phyloP scores from a whole-genome alignment of 2,113 vertebrate genomes.

The Leptocoma aspasia region DNA sequence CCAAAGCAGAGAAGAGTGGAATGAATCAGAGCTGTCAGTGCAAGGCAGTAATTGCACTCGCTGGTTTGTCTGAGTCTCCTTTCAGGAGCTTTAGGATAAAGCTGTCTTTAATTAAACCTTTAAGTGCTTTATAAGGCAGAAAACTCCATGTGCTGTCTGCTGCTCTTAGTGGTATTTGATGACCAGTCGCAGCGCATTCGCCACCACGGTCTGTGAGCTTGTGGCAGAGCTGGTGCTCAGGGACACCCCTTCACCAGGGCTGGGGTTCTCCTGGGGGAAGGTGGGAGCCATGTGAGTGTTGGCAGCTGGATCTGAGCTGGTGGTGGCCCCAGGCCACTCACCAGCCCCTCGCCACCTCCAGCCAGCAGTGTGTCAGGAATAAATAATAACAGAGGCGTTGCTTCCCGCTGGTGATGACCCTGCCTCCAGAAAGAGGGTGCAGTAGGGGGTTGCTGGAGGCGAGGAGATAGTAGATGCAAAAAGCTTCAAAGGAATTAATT shows the following conservation, averaged over 20 bases:
- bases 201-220: fast-evolving
- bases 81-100: constrained; percentile 47
- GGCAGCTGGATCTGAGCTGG: background rate
- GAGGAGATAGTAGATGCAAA: background rate
- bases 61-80: background rate
- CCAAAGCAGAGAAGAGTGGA: background rate
- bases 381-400: background rate
- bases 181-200: fast-evolving
- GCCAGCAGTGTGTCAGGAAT: fast-evolving
- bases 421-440: background rate
- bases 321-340: background rate
- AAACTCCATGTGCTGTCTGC: constrained; percentile 26
- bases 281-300: background rate
- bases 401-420: background rate
- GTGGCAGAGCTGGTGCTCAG: background rate
- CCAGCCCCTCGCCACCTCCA: fast-evolving
- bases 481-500: constrained; percentile 62
- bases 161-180: background rate
- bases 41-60: background rate
- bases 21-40: background rate
- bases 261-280: background rate
- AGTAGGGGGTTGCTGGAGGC: background rate
- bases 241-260: background rate
- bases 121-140: constrained; percentile 55
- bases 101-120: constrained; percentile 54